phyloP scores from a whole-genome alignment of 1,140 invertebrate species.

The Hesperophylax magnus region DNA sequence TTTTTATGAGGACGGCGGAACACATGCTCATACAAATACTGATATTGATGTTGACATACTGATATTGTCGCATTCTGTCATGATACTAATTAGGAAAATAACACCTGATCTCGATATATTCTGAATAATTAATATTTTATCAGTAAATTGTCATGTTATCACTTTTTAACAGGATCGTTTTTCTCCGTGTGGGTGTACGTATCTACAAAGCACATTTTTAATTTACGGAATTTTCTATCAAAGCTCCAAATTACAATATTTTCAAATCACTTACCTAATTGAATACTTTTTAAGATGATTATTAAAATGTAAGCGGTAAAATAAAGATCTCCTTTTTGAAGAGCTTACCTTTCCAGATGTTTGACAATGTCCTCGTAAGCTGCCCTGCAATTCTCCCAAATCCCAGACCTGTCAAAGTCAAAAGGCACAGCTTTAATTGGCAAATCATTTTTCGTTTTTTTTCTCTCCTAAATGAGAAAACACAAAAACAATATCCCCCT shows the following conservation, averaged over 20 bases:
- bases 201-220: slow-evolving; percentile 37
- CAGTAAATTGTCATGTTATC: no score
- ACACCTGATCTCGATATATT: no score
- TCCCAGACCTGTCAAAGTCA: slow-evolving; percentile 82
- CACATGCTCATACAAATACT: no score
- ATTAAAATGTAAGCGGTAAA: neutral
- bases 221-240: neutral
- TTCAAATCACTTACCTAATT: neutral
- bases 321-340: slow-evolving; percentile 41
- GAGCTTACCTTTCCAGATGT: slow-evolving; percentile 88
- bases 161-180: no score
- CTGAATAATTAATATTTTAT: no score
- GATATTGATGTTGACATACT: no score
- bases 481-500: slow-evolving; percentile 30
- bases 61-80: no score
- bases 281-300: neutral
- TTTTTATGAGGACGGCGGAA: no score
- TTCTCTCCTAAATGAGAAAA: slow-evolving; percentile 31
- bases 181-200: slow-evolving; percentile 12
- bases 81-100: no score
- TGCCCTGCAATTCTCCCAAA: slow-evolving; percentile 94
- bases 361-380: slow-evolving; percentile 95
- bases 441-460: slow-evolving; percentile 55
- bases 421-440: slow-evolving; percentile 58
- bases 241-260: no score